A percentile compares a stretch with the other conserved stretches of the same genome.
Evolutionary conservation across 1,140 invertebrate species (phyloP).

Genomic region (Solenopsis fugax): DNA sequence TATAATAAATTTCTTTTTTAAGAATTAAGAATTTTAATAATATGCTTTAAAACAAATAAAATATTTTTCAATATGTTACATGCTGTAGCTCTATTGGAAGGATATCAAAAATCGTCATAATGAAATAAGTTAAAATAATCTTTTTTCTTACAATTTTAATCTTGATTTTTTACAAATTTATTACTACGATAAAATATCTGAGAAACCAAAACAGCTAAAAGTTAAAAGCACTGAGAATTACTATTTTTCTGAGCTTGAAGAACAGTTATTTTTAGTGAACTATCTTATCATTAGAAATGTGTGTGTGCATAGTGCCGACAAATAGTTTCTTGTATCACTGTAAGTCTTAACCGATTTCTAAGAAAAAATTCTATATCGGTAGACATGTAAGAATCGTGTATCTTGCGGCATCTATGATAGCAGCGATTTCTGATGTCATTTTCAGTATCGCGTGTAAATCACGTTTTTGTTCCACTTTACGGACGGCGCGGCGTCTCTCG

Average conservation of each 20-base stretch:
- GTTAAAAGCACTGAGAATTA: background rate
- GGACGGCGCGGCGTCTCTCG: background rate
- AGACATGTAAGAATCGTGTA: background rate
- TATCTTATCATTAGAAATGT: background rate
- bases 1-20: too few relatives aligned
- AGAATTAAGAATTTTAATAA: background rate
- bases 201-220: background rate
- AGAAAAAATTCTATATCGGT: conserved; percentile 69
- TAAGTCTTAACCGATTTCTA: background rate
- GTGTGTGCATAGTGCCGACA: too few relatives aligned
- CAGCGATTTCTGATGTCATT: background rate
- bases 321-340: background rate
- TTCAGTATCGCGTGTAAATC: background rate
- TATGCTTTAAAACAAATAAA: background rate
- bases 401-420: background rate
- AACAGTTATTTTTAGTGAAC: background rate
- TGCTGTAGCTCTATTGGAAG: background rate
- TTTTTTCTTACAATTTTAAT: conserved; percentile 5
- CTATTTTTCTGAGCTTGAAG: background rate
- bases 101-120: background rate
- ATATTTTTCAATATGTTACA: background rate
- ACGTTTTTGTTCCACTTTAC: background rate
- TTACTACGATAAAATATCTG: background rate
- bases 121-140: background rate
- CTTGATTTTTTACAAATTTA: background rate